Conservation (phyloP, 2,797 vertebrate species). For the Propithecus perrieri region DNA sequence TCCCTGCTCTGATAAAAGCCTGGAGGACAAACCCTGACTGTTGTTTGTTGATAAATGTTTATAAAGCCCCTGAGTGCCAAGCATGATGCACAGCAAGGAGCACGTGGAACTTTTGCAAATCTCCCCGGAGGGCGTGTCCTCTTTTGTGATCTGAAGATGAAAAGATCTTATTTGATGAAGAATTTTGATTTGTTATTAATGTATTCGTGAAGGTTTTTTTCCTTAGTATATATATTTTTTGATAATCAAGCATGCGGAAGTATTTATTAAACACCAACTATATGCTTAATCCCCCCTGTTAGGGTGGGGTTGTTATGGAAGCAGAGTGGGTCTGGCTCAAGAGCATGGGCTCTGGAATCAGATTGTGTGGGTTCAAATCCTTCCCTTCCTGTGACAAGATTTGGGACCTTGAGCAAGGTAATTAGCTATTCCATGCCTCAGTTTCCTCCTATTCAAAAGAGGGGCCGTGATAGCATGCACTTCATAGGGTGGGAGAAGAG, state of each 20-base stretch:
- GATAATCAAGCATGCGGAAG: neutral
- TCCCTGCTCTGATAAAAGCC: conserved; percentile 5
- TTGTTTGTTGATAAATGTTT: conserved; percentile 44
- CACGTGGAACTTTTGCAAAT: neutral
- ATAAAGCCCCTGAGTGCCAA: neutral
- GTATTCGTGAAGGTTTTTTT: neutral
- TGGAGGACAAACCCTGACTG: neutral
- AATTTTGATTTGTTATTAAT: conserved; percentile 39
- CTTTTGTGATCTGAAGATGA: neutral
- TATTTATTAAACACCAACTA: neutral
- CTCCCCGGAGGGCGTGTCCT: neutral
- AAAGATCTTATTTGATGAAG: neutral
- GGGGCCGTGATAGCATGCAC: neutral
- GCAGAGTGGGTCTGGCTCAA: neutral
- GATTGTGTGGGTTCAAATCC: neutral
- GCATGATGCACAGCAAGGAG: neutral
- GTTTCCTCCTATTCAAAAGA: neutral
- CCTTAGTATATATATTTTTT: neutral
- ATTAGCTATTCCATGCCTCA: neutral
- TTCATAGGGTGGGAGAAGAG: neutral
- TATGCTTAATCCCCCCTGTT: neutral
- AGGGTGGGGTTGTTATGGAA: neutral
- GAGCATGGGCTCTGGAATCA: neutral
- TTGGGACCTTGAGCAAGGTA: neutral
- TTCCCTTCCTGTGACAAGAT: neutral